These are phyloP conservation scores for Paragorgia papillata DNA, from an alignment of 92 coral and sea anemone species.

Conservation along the genomic window DNA sequence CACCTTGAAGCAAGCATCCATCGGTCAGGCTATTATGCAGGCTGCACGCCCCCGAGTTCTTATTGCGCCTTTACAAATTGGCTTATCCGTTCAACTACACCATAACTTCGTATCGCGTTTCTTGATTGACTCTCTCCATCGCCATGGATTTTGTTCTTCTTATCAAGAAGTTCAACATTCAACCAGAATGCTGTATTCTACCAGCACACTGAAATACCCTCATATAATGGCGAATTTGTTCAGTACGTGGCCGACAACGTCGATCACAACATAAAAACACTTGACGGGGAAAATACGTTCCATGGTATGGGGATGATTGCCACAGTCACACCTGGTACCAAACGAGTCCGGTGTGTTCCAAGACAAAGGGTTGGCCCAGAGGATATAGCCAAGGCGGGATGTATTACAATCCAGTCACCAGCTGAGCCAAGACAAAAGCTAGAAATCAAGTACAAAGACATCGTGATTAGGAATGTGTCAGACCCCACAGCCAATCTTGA, in stretches of 20 bases:
- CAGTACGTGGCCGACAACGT: conserved; percentile 66
- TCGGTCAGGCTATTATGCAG: conserved; percentile 61
- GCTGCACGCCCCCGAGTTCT: conserved; percentile 51
- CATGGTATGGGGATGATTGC: not conserved
- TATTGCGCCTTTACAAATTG: conserved; percentile 59
- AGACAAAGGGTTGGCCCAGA: conserved; percentile 34
- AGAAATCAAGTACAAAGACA: conserved; percentile 48
- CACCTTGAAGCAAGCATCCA: conserved; percentile 25
- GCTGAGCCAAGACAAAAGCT: conserved; percentile 46
- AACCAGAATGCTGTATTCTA: conserved; percentile 52
- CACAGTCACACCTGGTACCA: conserved; percentile 50
- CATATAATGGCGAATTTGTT: conserved; percentile 49
- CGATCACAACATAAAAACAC: conserved; percentile 52
- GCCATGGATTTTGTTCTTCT: conserved; percentile 54
- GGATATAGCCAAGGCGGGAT: conserved; percentile 49
- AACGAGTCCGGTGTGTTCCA: conserved; percentile 42
- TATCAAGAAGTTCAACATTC: conserved; percentile 56
- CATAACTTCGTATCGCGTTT: conserved; percentile 59
- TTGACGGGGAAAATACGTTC: conserved; percentile 40
- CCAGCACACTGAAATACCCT: conserved; percentile 55
- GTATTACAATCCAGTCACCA: conserved; percentile 49
- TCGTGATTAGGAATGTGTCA: not conserved
- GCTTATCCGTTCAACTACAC: conserved; percentile 61
- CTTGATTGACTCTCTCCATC: conserved; percentile 50
- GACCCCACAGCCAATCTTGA: conserved; percentile 43